Evolutionary conservation across 2,797 vertebrate genomes (phyloP).

Genomic region (Neopelma chrysocephalum): DNA sequence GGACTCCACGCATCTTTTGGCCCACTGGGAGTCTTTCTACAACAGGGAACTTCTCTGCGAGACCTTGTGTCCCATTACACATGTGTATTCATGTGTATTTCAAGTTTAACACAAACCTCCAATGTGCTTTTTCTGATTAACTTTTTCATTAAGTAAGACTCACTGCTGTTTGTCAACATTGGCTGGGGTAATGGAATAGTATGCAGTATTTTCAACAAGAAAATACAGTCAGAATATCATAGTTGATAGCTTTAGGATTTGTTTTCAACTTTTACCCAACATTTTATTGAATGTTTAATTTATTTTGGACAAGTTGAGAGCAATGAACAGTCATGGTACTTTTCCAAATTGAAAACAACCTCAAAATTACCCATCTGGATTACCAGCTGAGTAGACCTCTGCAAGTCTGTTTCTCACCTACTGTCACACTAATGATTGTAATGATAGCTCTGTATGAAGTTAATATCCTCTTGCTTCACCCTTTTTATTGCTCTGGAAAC

Average conservation of each 20-base stretch:
- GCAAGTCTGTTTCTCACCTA: not conserved
- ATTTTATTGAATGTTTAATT: not conserved
- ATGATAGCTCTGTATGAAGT: not conserved
- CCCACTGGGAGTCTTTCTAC: not conserved
- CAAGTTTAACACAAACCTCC: not conserved
- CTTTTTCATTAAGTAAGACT: not conserved
- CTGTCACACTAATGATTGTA: not conserved
- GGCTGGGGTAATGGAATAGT: not conserved
- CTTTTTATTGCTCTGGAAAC: conserved; percentile 6
- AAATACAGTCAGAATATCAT: not conserved
- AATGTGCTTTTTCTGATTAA: not conserved
- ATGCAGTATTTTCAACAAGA: not conserved
- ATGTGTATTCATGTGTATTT: not conserved
- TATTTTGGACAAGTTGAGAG: not conserved
- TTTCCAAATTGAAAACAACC: not conserved
- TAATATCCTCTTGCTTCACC: not conserved
- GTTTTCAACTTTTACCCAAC: not conserved
- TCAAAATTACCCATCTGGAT: not conserved
- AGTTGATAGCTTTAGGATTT: not conserved
- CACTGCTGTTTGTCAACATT: not conserved
- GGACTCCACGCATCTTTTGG: not conserved
- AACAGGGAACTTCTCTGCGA: not conserved
- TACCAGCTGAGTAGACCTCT: not conserved
- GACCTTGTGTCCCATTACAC: not conserved
- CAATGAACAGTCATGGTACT: not conserved